These are phyloP conservation scores for Brachionus plicatilis DNA, from an alignment of 1,140 invertebrate species.

Conservation along the genomic window DNA sequence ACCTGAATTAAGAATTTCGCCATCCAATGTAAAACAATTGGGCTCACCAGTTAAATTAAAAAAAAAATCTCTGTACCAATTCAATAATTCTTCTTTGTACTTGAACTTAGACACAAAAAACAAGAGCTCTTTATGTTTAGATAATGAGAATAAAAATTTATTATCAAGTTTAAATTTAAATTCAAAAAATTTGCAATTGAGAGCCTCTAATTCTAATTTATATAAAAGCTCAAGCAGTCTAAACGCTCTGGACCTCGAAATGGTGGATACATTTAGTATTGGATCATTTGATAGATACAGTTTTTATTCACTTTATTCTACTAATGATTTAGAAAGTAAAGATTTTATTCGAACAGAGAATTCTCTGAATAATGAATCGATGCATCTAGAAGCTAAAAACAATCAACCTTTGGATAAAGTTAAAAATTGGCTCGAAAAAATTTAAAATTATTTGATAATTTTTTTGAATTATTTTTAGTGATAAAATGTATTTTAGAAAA, in stretches of 20 bases:
- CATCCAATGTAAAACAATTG: background rate
- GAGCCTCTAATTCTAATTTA: background rate
- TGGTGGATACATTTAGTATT: background rate
- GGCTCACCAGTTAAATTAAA: no score
- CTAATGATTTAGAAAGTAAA: background rate
- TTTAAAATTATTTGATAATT: background rate
- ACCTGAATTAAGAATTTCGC: background rate
- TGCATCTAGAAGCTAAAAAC: background rate
- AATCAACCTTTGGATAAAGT: background rate
- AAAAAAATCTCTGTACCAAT: background rate
- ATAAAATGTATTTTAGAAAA: background rate
- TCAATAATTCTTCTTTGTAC: background rate
- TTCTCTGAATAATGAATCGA: background rate
- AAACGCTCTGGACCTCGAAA: conserved; percentile 4
- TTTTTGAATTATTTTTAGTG: background rate
- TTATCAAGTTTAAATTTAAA: background rate
- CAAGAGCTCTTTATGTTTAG: background rate
- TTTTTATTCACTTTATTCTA: background rate
- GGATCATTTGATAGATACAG: conserved; percentile 18
- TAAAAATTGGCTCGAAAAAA: conserved; percentile 12
- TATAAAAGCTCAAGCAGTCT: conserved; percentile 12
- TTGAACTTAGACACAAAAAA: background rate
- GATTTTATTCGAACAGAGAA: background rate
- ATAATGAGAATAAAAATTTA: background rate
- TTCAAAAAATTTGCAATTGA: background rate